Evolutionary conservation across 2,888 invertebrate genomes (phyloP).

Genomic region (Quadroppia sp.): DNA sequence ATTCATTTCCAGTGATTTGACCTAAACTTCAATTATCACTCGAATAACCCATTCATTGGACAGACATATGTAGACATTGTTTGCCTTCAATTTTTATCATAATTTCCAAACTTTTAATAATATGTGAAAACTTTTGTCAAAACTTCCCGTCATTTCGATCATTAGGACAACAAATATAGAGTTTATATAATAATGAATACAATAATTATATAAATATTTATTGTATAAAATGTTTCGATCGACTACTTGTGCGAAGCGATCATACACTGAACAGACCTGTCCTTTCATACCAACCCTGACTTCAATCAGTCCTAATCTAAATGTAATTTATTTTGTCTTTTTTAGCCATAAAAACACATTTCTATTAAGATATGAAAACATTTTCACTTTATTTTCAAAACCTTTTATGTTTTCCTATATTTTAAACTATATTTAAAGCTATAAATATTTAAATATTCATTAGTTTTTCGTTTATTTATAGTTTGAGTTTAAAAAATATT

Average conservation of each 20-base stretch:
- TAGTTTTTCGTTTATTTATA: not conserved
- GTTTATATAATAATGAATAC: not conserved
- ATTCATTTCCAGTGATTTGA: not conserved
- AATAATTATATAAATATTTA: slow-evolving; percentile 19
- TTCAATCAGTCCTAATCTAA: not conserved
- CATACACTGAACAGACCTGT: not conserved
- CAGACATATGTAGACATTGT: slow-evolving; percentile 21
- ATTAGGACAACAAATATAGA: not conserved
- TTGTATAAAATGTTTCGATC: slow-evolving; percentile 20
- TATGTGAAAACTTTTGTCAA: not conserved
- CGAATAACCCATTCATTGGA: slow-evolving; percentile 1
- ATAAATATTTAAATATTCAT: not conserved
- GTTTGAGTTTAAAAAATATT: not conserved
- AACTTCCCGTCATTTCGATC: not conserved
- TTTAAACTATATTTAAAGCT: no score
- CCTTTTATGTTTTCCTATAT: not conserved
- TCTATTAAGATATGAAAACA: not conserved
- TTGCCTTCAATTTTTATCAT: slow-evolving; percentile 18
- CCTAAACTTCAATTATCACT: not conserved
- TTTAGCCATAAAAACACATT: not conserved
- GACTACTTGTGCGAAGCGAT: not conserved
- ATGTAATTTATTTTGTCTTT: not conserved
- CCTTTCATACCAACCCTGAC: no score
- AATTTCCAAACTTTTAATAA: not conserved
- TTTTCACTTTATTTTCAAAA: not conserved